phyloP scores from a whole-genome alignment of 2,888 invertebrate genomes.

The Hipparchia semele region DNA sequence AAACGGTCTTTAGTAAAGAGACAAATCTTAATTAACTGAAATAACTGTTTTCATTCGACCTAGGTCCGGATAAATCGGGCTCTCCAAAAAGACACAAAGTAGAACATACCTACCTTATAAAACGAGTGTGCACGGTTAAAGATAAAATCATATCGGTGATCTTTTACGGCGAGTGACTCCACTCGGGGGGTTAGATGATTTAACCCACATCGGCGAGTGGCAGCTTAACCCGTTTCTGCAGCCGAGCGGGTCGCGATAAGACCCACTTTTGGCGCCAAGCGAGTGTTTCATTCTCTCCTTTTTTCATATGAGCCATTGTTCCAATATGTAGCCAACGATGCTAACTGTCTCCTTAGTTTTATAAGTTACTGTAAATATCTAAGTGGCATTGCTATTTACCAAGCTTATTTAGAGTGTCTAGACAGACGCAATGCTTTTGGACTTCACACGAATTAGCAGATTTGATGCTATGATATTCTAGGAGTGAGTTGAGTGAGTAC shows the following conservation, averaged over 20 bases:
- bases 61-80: too few species aligned
- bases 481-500: too few species aligned
- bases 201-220: conserved; percentile 38
- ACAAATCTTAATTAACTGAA: too few species aligned
- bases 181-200: conserved; percentile 33
- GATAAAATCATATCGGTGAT: conserved; percentile 21
- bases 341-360: neutral
- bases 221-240: conserved; percentile 35
- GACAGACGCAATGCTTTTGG: too few species aligned
- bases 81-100: too few species aligned
- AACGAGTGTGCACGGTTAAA: neutral
- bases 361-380: neutral
- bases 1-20: too few species aligned
- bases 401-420: too few species aligned
- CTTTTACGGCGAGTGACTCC: conserved; percentile 24
- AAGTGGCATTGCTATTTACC: too few species aligned
- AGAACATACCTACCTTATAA: neutral
- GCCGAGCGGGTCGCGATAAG: conserved; percentile 36
- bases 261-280: conserved; percentile 34
- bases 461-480: too few species aligned
- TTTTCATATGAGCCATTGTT: conserved; percentile 21
- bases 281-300: conserved; percentile 7
- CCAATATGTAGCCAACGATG: conserved; percentile 5
- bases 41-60: too few species aligned
- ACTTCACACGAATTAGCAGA: too few species aligned